Evolutionary conservation across 2,888 invertebrate genomes (phyloP).

Genomic region (Fissipunctia ypsillon): DNA sequence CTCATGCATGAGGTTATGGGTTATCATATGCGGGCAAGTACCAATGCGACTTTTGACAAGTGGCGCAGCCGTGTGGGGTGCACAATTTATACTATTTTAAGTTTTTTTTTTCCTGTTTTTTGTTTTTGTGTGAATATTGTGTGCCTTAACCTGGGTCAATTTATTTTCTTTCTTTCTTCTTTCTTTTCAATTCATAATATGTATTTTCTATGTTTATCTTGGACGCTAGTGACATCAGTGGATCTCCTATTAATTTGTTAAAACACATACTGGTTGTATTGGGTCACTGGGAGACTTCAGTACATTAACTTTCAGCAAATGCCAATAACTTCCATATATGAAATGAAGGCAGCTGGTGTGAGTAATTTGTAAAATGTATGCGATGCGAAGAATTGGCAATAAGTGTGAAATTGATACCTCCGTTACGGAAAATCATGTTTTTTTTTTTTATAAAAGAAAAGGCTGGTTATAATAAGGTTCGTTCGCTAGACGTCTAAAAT

Average conservation of each 20-base stretch:
- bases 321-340: conserved; percentile 18
- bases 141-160: too few species aligned
- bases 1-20: too few species aligned
- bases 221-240: not conserved
- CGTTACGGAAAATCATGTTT: not conserved
- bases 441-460: conserved; percentile 27
- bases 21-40: too few species aligned
- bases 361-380: conserved; percentile 56
- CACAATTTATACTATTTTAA: too few species aligned
- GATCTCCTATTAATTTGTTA: not conserved
- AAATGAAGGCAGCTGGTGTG: conserved; percentile 67
- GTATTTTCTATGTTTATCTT: too few species aligned
- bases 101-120: too few species aligned
- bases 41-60: too few species aligned
- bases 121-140: too few species aligned
- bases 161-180: too few species aligned
- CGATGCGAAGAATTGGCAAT: conserved; percentile 52
- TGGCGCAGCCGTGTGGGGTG: too few species aligned
- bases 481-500: not conserved
- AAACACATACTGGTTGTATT: not conserved
- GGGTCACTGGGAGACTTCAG: conserved; percentile 5
- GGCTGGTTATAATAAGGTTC: not conserved
- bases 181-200: too few species aligned
- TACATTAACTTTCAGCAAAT: conserved; percentile 15
- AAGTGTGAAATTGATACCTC: conserved; percentile 43